phyloP scores from a whole-genome alignment of 2,797 vertebrate species.

The Astyanax mexicanus region DNA sequence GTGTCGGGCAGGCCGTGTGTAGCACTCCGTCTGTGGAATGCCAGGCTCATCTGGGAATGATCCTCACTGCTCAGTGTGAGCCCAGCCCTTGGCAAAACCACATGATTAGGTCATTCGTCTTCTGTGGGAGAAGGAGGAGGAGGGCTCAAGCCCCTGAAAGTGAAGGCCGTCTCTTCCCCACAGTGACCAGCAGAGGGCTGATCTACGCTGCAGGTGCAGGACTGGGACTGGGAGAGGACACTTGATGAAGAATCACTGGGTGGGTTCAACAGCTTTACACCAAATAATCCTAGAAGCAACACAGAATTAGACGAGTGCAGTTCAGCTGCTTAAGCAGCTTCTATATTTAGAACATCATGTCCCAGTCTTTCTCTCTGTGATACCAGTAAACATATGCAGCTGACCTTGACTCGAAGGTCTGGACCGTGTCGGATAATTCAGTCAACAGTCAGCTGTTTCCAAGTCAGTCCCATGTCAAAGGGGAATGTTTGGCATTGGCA shows the following conservation, averaged over 20 bases:
- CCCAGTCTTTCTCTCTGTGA: not conserved
- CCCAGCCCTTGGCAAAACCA: constrained; percentile 45
- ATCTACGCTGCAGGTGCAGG: not conserved
- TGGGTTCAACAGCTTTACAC: constrained; percentile 2
- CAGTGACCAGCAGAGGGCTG: constrained; percentile 36
- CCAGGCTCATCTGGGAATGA: constrained; percentile 51
- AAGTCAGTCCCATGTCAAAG: not conserved
- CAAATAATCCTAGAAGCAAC: not conserved
- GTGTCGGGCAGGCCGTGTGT: not conserved
- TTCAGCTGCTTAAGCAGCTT: not conserved
- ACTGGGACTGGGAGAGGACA: not conserved
- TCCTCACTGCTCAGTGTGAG: constrained; percentile 36
- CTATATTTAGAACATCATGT: not conserved
- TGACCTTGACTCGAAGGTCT: not conserved
- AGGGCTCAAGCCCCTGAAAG: constrained; percentile 1
- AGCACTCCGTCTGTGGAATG: constrained; percentile 14
- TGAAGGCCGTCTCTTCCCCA: not conserved
- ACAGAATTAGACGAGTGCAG: not conserved
- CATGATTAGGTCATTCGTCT: constrained; percentile 57
- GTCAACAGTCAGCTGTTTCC: not conserved
- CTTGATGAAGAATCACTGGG: not conserved
- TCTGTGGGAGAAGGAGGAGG: constrained; percentile 25
- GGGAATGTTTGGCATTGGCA: too few species aligned
- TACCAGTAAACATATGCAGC: not conserved
- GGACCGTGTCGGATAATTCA: not conserved